Evolutionary conservation across 2,888 invertebrate species (phyloP).

Genomic region (Polymixis lichenea): DNA sequence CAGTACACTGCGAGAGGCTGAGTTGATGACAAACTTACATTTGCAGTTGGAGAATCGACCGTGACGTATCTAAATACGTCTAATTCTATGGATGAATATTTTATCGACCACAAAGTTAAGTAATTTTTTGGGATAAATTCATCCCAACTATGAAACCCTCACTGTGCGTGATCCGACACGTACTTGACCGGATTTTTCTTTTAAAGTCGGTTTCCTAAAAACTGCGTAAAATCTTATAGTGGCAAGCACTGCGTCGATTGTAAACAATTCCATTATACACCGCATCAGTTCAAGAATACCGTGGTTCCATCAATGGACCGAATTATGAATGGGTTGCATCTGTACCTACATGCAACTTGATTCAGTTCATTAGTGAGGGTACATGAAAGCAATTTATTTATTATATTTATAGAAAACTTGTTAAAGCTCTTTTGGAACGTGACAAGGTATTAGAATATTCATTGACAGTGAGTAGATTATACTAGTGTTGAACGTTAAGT

Average conservation of each 20-base stretch:
- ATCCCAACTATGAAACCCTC: too few relatives aligned
- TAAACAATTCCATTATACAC: neutral
- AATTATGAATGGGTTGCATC: neutral
- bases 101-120: too few relatives aligned
- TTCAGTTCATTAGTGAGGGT: neutral
- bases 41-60: too few relatives aligned
- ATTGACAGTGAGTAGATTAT: neutral
- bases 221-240: neutral
- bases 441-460: neutral
- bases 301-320: neutral
- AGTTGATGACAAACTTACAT: too few relatives aligned
- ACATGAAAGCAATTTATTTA: neutral
- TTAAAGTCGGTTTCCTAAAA: neutral
- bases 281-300: neutral
- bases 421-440: neutral
- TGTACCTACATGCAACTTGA: neutral
- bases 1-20: too few relatives aligned
- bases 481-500: neutral
- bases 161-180: too few relatives aligned
- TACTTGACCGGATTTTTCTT: neutral
- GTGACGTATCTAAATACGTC: too few relatives aligned
- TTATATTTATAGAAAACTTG: neutral
- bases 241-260: neutral
- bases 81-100: too few relatives aligned
- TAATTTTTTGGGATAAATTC: too few relatives aligned